Evolutionary conservation across 2,888 invertebrate genomes (phyloP).

Genomic region (Perizoma flavofasciatum): DNA sequence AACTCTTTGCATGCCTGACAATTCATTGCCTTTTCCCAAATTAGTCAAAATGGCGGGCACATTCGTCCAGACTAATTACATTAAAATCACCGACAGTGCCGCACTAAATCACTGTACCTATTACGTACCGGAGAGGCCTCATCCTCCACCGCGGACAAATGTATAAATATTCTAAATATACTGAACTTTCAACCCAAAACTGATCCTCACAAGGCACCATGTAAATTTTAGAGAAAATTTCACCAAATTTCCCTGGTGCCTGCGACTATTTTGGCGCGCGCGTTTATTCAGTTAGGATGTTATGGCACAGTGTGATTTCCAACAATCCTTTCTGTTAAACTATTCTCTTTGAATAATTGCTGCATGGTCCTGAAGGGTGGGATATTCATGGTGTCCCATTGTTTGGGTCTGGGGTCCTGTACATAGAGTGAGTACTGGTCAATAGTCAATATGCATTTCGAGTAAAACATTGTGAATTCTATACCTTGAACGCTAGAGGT

Average conservation of each 20-base stretch:
- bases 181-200: conserved; percentile 63
- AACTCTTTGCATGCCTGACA: conserved; percentile 12
- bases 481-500: neutral
- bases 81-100: conserved; percentile 70
- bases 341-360: conserved; percentile 85
- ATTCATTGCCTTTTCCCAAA: conserved; percentile 45
- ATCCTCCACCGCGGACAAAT: conserved; percentile 75
- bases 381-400: conserved; percentile 78
- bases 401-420: conserved; percentile 57
- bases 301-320: conserved; percentile 51
- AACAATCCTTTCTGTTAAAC: conserved; percentile 84
- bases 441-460: conserved; percentile 29
- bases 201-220: conserved; percentile 22
- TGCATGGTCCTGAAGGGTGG: conserved; percentile 83
- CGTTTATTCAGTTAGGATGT: conserved; percentile 30
- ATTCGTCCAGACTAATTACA: conserved; percentile 75
- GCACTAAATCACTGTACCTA: conserved; percentile 79
- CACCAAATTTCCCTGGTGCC: neutral
- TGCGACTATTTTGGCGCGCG: conserved; percentile 38
- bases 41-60: conserved; percentile 65
- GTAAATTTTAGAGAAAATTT: conserved; percentile 29
- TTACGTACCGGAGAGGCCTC: conserved; percentile 73
- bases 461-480: neutral
- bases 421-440: conserved; percentile 6
- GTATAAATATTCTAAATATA: conserved; percentile 82